Evolutionary conservation across 2,888 invertebrate species (phyloP).

Genomic region (Apodemia mormo): DNA sequence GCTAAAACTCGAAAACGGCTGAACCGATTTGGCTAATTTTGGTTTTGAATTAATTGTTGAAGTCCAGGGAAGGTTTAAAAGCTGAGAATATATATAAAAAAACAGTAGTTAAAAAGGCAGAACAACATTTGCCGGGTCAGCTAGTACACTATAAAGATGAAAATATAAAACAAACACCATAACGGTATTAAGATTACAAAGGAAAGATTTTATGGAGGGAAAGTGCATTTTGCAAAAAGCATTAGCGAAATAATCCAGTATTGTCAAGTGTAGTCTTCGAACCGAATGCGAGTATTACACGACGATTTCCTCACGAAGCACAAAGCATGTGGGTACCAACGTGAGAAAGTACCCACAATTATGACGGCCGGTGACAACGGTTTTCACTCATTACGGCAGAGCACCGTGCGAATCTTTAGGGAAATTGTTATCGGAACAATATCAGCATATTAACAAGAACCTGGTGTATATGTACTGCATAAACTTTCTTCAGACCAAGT

Average conservation of each 20-base stretch:
- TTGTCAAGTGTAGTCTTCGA: slow-evolving; percentile 1
- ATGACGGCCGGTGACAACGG: slow-evolving; percentile 43
- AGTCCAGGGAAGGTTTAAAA: too few relatives aligned
- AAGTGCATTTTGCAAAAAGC: slow-evolving; percentile 13
- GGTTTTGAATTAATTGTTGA: too few relatives aligned
- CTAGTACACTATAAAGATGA: neutral
- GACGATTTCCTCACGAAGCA: slow-evolving; percentile 13
- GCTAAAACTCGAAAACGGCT: too few relatives aligned
- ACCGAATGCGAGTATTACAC: slow-evolving; percentile 11
- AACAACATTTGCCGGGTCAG: too few relatives aligned
- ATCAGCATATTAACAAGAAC: slow-evolving; percentile 2
- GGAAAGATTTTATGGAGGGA: slow-evolving; percentile 14
- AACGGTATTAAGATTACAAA: slow-evolving; percentile 13
- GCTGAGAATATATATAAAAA: too few relatives aligned
- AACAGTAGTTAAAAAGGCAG: too few relatives aligned
- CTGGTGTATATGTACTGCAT: neutral
- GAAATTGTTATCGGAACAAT: slow-evolving; percentile 25
- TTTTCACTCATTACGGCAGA: slow-evolving; percentile 48
- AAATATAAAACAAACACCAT: slow-evolving; percentile 1
- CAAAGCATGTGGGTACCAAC: slow-evolving; percentile 9
- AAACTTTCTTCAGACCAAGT: neutral
- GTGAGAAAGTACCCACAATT: slow-evolving; percentile 50
- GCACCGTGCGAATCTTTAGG: slow-evolving; percentile 46
- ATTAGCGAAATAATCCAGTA: slow-evolving; percentile 4
- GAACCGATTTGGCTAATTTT: too few relatives aligned